A percentile compares a stretch with the other conserved stretches of the same genome.
Evolutionary conservation across 2,797 vertebrate species (phyloP).

Genomic region (Bradypodion pumilum): DNA sequence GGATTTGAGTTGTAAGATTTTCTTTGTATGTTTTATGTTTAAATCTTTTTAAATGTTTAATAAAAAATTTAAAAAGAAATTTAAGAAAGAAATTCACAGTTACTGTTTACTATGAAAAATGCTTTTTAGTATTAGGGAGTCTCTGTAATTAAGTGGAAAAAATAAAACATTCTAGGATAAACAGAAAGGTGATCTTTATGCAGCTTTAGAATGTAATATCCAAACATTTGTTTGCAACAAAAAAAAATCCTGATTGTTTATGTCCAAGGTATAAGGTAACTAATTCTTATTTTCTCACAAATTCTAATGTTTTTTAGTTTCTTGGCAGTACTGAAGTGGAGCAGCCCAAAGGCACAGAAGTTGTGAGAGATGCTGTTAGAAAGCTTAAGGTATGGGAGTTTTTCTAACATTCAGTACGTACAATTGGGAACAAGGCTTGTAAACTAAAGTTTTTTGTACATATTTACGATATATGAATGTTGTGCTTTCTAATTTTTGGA

Average conservation of each 20-base stretch:
- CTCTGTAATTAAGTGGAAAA: conserved; percentile 4
- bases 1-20: too few relatives aligned
- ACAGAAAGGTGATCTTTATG: background rate
- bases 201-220: conserved; percentile 1
- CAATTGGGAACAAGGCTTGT: background rate
- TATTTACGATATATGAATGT: background rate
- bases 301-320: conserved; percentile 79
- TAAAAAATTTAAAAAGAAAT: too few relatives aligned
- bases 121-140: background rate
- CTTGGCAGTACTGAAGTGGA: conserved; percentile 97
- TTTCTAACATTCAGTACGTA: background rate
- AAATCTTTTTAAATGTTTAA: too few relatives aligned
- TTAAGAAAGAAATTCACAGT: too few relatives aligned
- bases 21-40: too few relatives aligned
- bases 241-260: background rate
- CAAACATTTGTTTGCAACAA: background rate
- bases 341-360: conserved; percentile 95
- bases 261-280: background rate
- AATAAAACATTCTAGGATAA: background rate
- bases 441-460: background rate
- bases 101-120: background rate
- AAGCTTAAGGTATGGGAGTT: conserved; percentile 90
- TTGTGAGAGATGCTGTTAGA: conserved; percentile 95
- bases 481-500: background rate
- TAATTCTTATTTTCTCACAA: conserved; percentile 49